A percentile compares a stretch with the other conserved stretches of the same genome.
Evolutionary conservation across 2,113 vertebrate species (phyloP).

Genomic region (Charina bottae): DNA sequence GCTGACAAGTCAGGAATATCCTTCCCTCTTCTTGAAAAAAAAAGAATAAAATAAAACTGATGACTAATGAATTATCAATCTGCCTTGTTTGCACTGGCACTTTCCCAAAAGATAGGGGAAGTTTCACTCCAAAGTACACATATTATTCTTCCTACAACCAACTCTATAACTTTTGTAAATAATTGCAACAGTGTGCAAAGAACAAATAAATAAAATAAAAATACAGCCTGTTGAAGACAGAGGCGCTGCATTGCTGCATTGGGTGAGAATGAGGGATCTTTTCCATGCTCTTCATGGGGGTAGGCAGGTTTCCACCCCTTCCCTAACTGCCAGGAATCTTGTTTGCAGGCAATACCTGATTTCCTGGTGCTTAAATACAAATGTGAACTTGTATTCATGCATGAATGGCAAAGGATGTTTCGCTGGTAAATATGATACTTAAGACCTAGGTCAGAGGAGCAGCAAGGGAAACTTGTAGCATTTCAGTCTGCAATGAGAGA

Average conservation of each 20-base stretch:
- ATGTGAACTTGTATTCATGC: neutral
- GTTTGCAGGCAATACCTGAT: neutral
- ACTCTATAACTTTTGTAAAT: neutral
- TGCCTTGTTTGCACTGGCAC: conserved; percentile 20
- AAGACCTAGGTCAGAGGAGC: neutral
- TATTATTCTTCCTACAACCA: neutral
- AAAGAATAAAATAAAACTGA: conserved; percentile 15
- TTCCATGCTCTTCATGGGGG: too few relatives aligned
- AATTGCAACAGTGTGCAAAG: neutral
- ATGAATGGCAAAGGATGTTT: neutral
- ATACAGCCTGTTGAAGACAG: neutral
- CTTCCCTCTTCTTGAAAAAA: conserved; percentile 1
- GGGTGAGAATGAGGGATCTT: too few relatives aligned
- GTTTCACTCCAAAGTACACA: conserved; percentile 40
- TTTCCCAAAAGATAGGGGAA: conserved; percentile 8
- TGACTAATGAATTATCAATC: conserved; percentile 28
- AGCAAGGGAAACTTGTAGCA: neutral
- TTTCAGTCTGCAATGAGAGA: neutral
- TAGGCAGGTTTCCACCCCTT: neutral
- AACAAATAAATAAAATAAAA: neutral
- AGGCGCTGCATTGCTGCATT: neutral
- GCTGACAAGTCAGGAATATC: conserved; percentile 27
- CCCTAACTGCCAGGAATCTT: neutral
- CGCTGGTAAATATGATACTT: neutral
- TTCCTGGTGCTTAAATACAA: neutral